Conservation (phyloP, 2,888 invertebrate species). For the Drosophila rellima region DNA sequence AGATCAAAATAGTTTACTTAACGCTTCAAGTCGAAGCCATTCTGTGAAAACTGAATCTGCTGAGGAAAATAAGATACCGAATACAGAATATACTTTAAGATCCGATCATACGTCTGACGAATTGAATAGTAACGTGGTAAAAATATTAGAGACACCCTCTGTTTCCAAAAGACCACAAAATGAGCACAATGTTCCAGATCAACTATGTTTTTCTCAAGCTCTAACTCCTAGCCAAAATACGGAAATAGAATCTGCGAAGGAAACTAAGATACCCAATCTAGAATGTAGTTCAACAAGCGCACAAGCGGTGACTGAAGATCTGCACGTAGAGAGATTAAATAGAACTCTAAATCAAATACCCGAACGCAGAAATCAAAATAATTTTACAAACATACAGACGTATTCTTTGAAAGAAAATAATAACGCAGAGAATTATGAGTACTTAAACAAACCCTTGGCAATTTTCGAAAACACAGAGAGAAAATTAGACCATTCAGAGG, state of each 20-base stretch:
- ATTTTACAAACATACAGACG: background rate
- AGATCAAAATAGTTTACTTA: background rate
- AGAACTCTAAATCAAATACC: background rate
- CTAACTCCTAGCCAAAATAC: background rate
- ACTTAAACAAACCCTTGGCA: constrained; percentile 22
- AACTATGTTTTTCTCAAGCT: background rate
- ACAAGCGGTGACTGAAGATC: background rate
- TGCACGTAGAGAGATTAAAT: constrained; percentile 3
- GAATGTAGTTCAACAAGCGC: background rate
- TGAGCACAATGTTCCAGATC: constrained; percentile 1
- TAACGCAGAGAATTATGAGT: background rate
- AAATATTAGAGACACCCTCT: background rate
- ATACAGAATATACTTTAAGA: background rate
- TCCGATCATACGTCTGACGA: background rate
- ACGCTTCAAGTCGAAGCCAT: background rate
- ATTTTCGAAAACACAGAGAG: constrained; percentile 40
- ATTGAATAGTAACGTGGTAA: background rate
- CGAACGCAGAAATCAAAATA: constrained; percentile 11
- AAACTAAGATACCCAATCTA: constrained; percentile 8
- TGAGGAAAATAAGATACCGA: background rate
- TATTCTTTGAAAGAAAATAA: constrained; percentile 12
- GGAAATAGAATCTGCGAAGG: background rate
- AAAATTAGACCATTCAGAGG: background rate
- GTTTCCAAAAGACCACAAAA: background rate
- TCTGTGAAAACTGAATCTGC: background rate